These are phyloP conservation scores for Cyanoramphus novaezelandiae DNA, from an alignment of 2,113 vertebrate genomes.

Conservation along the genomic window DNA sequence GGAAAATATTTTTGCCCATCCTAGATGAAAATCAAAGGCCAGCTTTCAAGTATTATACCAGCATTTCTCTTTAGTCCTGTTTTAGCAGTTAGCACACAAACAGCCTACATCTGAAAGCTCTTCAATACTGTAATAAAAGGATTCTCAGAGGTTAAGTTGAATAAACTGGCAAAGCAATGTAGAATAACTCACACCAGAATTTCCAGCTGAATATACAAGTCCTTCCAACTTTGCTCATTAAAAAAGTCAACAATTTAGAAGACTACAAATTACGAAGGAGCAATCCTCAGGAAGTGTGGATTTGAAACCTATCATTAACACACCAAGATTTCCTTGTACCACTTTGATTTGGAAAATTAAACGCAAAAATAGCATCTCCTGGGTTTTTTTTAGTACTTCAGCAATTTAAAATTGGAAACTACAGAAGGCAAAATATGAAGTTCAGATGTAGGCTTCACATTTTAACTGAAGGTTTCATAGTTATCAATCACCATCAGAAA, in stretches of 20 bases:
- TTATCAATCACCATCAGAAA: not conserved
- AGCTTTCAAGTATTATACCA: not conserved
- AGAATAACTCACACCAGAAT: not conserved
- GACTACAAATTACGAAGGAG: not conserved
- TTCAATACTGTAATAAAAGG: not conserved
- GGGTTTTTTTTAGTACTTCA: not conserved
- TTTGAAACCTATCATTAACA: not conserved
- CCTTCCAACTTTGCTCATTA: not conserved
- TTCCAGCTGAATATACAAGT: not conserved
- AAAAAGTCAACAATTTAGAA: not conserved
- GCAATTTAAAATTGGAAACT: not conserved
- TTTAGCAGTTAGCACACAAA: not conserved
- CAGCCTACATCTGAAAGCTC: not conserved
- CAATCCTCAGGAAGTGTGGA: not conserved
- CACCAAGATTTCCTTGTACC: not conserved
- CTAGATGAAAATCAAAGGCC: not conserved
- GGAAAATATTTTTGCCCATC: not conserved
- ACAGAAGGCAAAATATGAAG: not conserved
- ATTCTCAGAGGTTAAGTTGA: not conserved
- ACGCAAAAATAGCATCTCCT: not conserved
- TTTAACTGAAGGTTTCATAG: not conserved
- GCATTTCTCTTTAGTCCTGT: not conserved
- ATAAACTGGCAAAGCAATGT: not conserved
- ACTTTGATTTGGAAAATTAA: not conserved
- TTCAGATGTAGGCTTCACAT: not conserved